phyloP scores from a whole-genome alignment of 2,888 invertebrate genomes.

The Phengaris arion region DNA sequence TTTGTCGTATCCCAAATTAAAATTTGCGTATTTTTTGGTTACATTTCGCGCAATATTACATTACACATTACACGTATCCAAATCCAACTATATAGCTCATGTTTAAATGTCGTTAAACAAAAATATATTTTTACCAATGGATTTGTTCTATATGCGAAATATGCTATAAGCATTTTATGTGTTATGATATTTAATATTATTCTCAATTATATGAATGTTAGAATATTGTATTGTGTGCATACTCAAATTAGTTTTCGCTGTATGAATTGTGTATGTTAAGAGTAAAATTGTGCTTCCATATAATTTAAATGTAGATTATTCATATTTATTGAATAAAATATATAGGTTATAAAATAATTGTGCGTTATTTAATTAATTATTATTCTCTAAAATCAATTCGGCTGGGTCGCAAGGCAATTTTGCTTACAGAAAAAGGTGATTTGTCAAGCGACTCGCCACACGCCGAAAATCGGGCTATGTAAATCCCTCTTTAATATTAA shows the following conservation, averaged over 20 bases:
- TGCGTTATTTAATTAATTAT: constrained; percentile 5
- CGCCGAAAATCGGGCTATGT: too few relatives aligned
- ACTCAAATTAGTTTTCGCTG: constrained; percentile 23
- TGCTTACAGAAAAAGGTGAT: too few relatives aligned
- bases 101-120: neutral
- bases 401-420: too few relatives aligned
- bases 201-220: constrained; percentile 27
- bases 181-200: constrained; percentile 18
- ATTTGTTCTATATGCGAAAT: constrained; percentile 15
- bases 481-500: too few relatives aligned
- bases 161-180: constrained; percentile 28
- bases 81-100: neutral
- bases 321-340: constrained; percentile 31
- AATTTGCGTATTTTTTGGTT: neutral
- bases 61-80: neutral
- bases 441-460: too few relatives aligned
- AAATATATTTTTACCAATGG: constrained; percentile 24
- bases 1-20: neutral
- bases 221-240: constrained; percentile 22
- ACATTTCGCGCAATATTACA: neutral
- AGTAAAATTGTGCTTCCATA: constrained; percentile 33
- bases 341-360: constrained; percentile 26
- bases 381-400: too few relatives aligned
- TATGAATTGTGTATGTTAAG: constrained; percentile 29
- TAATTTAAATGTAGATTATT: constrained; percentile 33